These are phyloP conservation scores for Eidolon helvum DNA, from an alignment of 2,113 vertebrate genomes.

Conservation along the genomic window DNA sequence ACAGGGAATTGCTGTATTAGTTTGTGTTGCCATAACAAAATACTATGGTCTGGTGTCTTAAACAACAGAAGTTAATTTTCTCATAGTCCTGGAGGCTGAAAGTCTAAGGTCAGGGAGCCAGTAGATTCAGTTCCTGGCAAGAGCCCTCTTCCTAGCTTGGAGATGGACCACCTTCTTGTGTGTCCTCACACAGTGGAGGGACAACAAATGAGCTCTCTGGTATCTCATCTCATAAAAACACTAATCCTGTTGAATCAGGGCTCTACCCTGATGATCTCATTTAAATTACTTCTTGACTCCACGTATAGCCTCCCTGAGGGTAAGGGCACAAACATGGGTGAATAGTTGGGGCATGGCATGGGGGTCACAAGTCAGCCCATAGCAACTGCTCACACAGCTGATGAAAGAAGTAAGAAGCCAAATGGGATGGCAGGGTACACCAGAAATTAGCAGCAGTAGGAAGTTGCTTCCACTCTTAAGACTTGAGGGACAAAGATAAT, in stretches of 20 bases:
- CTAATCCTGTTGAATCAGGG: not conserved
- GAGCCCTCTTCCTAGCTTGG: not conserved
- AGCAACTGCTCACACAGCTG: not conserved
- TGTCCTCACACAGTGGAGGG: not conserved
- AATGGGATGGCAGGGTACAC: not conserved
- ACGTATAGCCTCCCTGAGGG: not conserved
- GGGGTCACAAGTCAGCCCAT: not conserved
- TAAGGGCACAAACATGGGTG: not conserved
- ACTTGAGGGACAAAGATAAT: not conserved
- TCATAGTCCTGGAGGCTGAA: not conserved
- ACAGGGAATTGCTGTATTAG: not conserved
- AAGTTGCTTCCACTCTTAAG: not conserved
- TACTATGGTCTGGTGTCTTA: not conserved
- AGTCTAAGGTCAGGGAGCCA: not conserved
- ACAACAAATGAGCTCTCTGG: not conserved
- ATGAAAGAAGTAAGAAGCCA: not conserved
- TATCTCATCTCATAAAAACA: not conserved
- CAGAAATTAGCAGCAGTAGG: not conserved
- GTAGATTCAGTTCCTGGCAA: not conserved
- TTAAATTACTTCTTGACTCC: slow-evolving; percentile 4
- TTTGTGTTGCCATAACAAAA: not conserved
- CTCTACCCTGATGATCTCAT: not conserved
- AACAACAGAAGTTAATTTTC: not conserved
- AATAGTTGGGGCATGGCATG: not conserved
- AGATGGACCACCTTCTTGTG: not conserved